A percentile compares a stretch with the other conserved stretches of the same genome.
These are phyloP conservation scores for Myopa testacea DNA, from an alignment of 2,888 invertebrate species.

Conservation along the genomic window DNA sequence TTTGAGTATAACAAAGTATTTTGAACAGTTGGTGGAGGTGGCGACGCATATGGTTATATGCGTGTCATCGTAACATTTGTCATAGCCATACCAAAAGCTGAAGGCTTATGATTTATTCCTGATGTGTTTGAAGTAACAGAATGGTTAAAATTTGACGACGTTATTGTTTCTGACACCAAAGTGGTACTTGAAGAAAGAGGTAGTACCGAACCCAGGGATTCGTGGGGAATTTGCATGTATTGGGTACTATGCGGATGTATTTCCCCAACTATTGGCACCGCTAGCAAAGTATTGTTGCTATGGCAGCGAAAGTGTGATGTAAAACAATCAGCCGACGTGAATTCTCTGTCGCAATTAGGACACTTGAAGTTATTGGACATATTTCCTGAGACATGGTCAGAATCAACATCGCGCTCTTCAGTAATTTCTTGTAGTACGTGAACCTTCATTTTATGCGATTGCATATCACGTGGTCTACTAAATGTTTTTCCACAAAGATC, in stretches of 20 bases:
- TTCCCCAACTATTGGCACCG: constrained; percentile 54
- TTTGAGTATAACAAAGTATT: constrained; percentile 63
- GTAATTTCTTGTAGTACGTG: constrained; percentile 56
- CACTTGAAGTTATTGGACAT: constrained; percentile 63
- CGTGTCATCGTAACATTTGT: constrained; percentile 58
- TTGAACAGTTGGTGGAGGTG: constrained; percentile 60
- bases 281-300: constrained; percentile 57
- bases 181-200: constrained; percentile 45
- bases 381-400: constrained; percentile 56
- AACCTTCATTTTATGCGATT: constrained; percentile 67
- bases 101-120: constrained; percentile 50
- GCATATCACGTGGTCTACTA: constrained; percentile 72
- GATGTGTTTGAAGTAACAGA: background rate
- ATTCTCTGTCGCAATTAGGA: constrained; percentile 67
- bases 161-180: constrained; percentile 52
- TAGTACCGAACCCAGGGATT: constrained; percentile 46
- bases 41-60: constrained; percentile 56
- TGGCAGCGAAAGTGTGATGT: constrained; percentile 66
- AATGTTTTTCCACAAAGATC: constrained; percentile 72
- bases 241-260: constrained; percentile 44
- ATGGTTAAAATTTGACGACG: constrained; percentile 13
- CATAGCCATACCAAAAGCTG: constrained; percentile 55
- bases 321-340: constrained; percentile 63
- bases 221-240: constrained; percentile 16
- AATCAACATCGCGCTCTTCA: constrained; percentile 55